Percentiles rank a stretch among this genome's conserved stretches.
Evolutionary conservation across 2,797 vertebrate species (phyloP).

Genomic region (Vultur gryphus): DNA sequence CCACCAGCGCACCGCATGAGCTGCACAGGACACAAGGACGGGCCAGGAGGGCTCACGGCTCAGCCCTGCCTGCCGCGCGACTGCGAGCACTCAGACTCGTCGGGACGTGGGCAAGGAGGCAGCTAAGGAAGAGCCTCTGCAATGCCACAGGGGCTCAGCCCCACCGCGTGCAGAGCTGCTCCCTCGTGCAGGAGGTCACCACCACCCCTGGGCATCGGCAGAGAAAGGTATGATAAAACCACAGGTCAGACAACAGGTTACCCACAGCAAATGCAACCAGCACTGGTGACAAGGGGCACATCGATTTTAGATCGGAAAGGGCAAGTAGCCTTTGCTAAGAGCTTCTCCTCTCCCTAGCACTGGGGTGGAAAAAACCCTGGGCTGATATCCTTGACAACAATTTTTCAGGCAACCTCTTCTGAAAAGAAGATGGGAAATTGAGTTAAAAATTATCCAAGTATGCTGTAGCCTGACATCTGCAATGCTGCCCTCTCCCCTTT

Average conservation of each 20-base stretch:
- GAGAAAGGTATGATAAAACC: neutral
- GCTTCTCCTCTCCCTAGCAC: neutral
- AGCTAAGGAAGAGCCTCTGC: neutral
- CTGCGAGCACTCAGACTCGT: accelerated
- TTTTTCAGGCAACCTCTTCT: neutral
- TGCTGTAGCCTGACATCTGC: neutral
- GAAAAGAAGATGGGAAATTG: neutral
- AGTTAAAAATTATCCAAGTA: neutral
- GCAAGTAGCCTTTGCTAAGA: neutral
- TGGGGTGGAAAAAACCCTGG: neutral
- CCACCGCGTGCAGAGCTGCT: neutral
- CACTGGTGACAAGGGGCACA: neutral
- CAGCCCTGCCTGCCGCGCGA: accelerated
- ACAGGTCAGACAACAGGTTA: neutral
- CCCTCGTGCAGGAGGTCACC: accelerated
- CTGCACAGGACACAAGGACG: accelerated
- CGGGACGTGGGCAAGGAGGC: neutral
- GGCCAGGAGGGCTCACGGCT: neutral
- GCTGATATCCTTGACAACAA: neutral
- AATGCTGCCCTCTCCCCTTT: neutral
- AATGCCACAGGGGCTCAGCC: accelerated
- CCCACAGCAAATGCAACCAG: neutral
- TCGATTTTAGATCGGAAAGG: neutral
- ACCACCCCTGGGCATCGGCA: neutral
- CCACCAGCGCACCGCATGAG: accelerated